These are phyloP conservation scores for Lysiphlebus fabarum DNA, from an alignment of 1,140 invertebrate genomes.

Conservation along the genomic window DNA sequence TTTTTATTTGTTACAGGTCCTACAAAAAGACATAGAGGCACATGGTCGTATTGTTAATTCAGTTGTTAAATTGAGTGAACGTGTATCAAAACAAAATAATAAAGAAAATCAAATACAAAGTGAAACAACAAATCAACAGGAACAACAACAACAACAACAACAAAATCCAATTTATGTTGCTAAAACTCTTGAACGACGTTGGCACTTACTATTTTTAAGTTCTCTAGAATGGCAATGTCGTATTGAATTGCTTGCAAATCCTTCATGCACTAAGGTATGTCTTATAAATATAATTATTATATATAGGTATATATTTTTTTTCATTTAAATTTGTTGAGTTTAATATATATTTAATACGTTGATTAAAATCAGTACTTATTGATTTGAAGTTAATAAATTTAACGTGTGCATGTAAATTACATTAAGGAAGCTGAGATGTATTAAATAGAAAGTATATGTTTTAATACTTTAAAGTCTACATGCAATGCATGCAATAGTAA, in stretches of 20 bases:
- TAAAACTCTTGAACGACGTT: conserved; percentile 72
- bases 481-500: no score
- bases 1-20: conserved; percentile 62
- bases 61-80: conserved; percentile 62
- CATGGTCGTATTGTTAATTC: conserved; percentile 78
- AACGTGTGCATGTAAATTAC: no score
- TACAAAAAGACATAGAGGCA: conserved; percentile 80
- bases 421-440: no score
- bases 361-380: no score
- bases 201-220: conserved; percentile 82
- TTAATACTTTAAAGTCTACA: no score
- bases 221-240: conserved; percentile 87
- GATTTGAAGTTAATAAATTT: no score
- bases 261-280: conserved; percentile 49
- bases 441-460: no score
- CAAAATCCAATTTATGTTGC: conserved; percentile 44
- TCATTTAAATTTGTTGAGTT: no score
- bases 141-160: conserved; percentile 6
- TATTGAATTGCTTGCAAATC: conserved; percentile 63
- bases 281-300: no score
- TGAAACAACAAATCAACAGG: conserved; percentile 18
- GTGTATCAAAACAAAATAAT: conserved; percentile 36
- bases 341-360: no score
- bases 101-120: conserved; percentile 22
- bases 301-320: not conserved